Evolutionary conservation across 2,888 invertebrate genomes (phyloP).

Genomic region (Pheosia gnoma): DNA sequence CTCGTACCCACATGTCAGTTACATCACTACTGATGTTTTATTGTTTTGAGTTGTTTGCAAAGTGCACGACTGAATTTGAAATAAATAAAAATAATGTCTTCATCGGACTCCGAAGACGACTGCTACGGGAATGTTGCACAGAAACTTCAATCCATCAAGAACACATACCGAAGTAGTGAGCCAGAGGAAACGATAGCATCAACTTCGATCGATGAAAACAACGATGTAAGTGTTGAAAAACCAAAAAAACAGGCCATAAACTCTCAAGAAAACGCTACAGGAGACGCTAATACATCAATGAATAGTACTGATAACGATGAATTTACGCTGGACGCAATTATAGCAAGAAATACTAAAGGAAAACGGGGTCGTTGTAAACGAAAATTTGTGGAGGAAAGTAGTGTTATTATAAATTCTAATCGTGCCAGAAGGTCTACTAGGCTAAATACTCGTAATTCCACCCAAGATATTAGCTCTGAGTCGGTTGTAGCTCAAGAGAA

Average conservation of each 20-base stretch:
- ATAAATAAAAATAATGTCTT: slow-evolving; percentile 2
- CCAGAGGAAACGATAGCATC: slow-evolving; percentile 17
- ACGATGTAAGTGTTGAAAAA: slow-evolving; percentile 2
- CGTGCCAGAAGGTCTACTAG: slow-evolving; percentile 9
- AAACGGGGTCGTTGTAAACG: slow-evolving; percentile 20
- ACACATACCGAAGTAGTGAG: slow-evolving; percentile 39
- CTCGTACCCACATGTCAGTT: neutral
- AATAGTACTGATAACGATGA: slow-evolving; percentile 41
- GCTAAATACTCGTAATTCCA: slow-evolving; percentile 21
- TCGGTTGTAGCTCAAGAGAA: neutral
- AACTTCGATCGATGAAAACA: slow-evolving; percentile 4
- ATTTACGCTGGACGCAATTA: slow-evolving; percentile 44
- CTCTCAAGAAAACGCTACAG: slow-evolving; percentile 7
- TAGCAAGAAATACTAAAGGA: slow-evolving; percentile 8
- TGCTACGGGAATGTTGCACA: slow-evolving; percentile 67
- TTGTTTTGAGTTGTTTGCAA: neutral
- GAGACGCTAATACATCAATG: slow-evolving; percentile 28
- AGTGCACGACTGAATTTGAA: neutral
- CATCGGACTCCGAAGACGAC: slow-evolving; percentile 74
- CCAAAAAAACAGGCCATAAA: neutral
- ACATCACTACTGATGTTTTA: neutral
- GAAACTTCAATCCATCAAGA: slow-evolving; percentile 58
- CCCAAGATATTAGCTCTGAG: slow-evolving; percentile 11
- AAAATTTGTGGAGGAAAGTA: slow-evolving; percentile 9
- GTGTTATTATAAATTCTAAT: neutral